Conservation (phyloP, 1,140 invertebrate genomes). For the Temnothorax curvispinosus region DNA sequence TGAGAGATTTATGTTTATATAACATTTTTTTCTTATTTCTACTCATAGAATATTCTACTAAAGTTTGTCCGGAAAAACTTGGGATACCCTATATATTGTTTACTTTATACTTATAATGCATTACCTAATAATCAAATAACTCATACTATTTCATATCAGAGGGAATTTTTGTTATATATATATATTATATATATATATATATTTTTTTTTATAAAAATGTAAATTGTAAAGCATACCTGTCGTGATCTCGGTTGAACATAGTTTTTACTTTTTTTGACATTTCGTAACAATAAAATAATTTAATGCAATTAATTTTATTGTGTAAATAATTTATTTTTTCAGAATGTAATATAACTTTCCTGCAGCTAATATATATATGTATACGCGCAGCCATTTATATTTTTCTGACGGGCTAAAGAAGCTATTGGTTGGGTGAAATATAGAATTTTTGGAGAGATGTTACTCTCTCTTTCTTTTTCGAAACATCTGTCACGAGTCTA, state of each 20-base stretch:
- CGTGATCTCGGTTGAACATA: no score
- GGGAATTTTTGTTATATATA: background rate
- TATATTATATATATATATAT: no score
- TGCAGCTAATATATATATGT: background rate
- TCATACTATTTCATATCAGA: background rate
- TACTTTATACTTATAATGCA: background rate
- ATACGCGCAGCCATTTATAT: background rate
- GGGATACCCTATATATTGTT: background rate
- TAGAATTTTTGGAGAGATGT: background rate
- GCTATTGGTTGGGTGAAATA: background rate
- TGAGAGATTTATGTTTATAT: no score
- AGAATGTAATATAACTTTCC: background rate
- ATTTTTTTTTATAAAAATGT: background rate
- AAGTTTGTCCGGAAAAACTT: no score
- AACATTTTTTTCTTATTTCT: no score
- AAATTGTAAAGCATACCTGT: no score
- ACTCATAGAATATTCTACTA: no score
- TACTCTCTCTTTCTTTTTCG: background rate
- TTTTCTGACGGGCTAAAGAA: background rate
- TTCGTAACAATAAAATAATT: background rate
- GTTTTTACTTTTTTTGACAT: no score
- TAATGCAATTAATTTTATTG: conserved; percentile 1
- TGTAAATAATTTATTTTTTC: background rate
- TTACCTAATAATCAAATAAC: background rate
- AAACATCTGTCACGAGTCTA: background rate